phyloP scores from a whole-genome alignment of 2,888 invertebrate genomes.

The Leptopilina myrica region DNA sequence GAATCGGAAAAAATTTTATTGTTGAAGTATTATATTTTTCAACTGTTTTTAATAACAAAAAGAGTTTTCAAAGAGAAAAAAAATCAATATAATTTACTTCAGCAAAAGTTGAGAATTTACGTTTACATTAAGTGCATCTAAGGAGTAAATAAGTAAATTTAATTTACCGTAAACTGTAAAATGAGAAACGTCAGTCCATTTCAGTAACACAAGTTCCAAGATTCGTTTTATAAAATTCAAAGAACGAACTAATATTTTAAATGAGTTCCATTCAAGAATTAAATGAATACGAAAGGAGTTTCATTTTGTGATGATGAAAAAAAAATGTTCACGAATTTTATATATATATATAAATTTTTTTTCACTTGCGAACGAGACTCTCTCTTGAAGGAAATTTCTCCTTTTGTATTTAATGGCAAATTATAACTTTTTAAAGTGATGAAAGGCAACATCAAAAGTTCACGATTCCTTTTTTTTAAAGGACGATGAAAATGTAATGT shows the following conservation, averaged over 20 bases:
- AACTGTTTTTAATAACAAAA: too few species aligned
- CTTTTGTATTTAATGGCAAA: background rate
- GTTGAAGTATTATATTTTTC: too few species aligned
- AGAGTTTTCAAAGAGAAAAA: too few species aligned
- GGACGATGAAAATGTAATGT: too few species aligned
- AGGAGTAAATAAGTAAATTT: background rate
- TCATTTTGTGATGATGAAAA: background rate
- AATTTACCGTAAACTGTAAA: background rate
- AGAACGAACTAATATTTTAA: background rate
- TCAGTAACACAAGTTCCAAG: background rate
- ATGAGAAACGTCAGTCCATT: slow-evolving; percentile 1
- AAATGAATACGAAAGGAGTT: background rate
- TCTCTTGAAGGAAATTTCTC: background rate
- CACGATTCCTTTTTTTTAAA: background rate
- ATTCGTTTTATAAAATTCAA: background rate
- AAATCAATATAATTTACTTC: background rate
- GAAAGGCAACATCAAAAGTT: slow-evolving; percentile 2
- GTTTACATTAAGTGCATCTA: background rate
- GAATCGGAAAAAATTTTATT: too few species aligned
- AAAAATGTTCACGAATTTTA: background rate
- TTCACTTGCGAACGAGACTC: background rate
- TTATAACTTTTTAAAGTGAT: background rate
- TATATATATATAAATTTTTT: background rate
- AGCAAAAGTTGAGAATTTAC: background rate
- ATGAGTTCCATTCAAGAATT: slow-evolving; percentile 3